Evolutionary conservation across 1,140 invertebrate species (phyloP).

Genomic region (Bilobella aurantiaca): DNA sequence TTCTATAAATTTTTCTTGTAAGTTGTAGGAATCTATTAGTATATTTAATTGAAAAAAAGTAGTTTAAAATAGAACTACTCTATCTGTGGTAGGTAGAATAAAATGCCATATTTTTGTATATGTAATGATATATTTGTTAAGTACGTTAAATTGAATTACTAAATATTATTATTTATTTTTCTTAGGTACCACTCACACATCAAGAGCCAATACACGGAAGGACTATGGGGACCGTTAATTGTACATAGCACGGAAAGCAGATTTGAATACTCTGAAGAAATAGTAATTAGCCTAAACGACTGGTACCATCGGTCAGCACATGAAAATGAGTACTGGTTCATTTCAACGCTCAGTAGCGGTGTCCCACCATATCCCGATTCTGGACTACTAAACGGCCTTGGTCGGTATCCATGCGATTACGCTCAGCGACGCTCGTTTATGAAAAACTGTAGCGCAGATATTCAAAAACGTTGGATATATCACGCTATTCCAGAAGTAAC

Average conservation of each 20-base stretch:
- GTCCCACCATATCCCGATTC: slow-evolving; percentile 1
- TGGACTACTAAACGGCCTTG: background rate
- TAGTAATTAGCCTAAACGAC: slow-evolving; percentile 14
- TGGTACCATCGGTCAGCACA: slow-evolving; percentile 24
- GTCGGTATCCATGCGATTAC: background rate
- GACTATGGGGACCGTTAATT: slow-evolving; percentile 17
- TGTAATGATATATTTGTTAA: too few relatives aligned
- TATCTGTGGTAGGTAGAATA: too few relatives aligned
- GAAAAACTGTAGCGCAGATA: background rate
- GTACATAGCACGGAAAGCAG: slow-evolving; percentile 2
- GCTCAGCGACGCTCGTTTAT: background rate
- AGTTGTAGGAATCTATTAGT: too few relatives aligned
- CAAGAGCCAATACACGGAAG: slow-evolving; percentile 22
- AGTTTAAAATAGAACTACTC: too few relatives aligned
- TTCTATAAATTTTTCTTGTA: too few relatives aligned
- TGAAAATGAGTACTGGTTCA: background rate
- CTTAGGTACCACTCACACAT: slow-evolving; percentile 19
- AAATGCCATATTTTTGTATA: too few relatives aligned
- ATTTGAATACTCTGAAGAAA: slow-evolving; percentile 15
- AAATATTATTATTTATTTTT: background rate
- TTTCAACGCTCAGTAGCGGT: background rate
- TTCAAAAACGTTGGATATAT: slow-evolving; percentile 8
- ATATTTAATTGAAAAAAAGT: too few relatives aligned
- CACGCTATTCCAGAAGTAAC: background rate
- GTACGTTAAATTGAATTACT: too few relatives aligned